Base-by-base conservation (phyloP, 2,888 invertebrate genomes). In the Himalopsyche japonica region DNA sequence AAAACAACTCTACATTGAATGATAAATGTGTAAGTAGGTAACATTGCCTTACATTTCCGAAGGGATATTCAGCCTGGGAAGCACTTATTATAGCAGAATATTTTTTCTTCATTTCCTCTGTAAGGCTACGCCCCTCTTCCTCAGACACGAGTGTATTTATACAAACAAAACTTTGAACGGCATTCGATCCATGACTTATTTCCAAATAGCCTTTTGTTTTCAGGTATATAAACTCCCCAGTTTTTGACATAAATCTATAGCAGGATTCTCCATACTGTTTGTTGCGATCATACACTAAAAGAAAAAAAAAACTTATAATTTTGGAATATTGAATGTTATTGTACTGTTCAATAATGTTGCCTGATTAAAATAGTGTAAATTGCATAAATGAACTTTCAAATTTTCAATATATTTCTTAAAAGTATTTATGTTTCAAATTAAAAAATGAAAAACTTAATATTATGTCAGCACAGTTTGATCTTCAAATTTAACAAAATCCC, bases 81-180 rank as follows among this genome's bases (percentile, higher is more conserved):
- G 76, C n/a, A 27, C 20, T 57, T 57, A 91, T 90, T 30, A 93
- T 91, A 5, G 94, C 93, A 0, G 95, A 93, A 89, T 93, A 95
- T 88, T 93, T 92, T 86, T 91, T 91, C 88, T 94, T 95, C 95
- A 95, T 95, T 87, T 95, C 93, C 79, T 92, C 91, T 2, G 94
- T 93, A 27, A 94, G 91, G 47, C 91, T 90, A 82, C 92, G 90
- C 30, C 95, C 95, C 89, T 95, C 95, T 78, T 93, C 93, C 86
- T 94, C 93, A 83, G 93, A 93, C 27, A 95, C 92, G 84, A 95
- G 90, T 0, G 94, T 94, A 88, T 96, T 96, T 85, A 96, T 92
- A 89, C 96, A 96, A 76, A 96, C 93, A 88, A 96, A 95, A 48
- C 95, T 95, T 88, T 94, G 94, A n/a, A 95, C 94, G 70, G 93